Base-by-base conservation (phyloP, 2,113 vertebrate genomes). In the Phyllostomus hastatus region DNA sequence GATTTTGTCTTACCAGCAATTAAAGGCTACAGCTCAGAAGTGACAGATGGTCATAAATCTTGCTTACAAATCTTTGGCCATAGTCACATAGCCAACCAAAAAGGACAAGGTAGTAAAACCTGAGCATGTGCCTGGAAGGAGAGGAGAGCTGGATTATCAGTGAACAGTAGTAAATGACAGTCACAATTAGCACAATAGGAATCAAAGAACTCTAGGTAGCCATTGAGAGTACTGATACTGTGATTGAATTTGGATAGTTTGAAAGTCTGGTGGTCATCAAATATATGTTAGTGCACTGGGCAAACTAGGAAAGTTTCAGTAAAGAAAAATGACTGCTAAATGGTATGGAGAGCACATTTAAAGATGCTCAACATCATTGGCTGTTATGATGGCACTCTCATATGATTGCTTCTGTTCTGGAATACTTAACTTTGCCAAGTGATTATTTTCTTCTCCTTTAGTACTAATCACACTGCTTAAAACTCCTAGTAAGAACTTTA, bases 371-470 rank as follows among this genome's bases (percentile, higher is more conserved):
- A 2, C 24, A 72, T 83, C 16, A 90, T 92, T 96, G 35, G 17
- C 20, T 28, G 57, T 94, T n/a, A 64, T 61, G 0, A 48, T 75
- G 41, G 10, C 20, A 82, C 11, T 69, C 50, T 92, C 52, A 88
- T 22, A 78, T 5, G 54, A n/a, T 83, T 88, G 90, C 50, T 46
- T 88, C 59, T 93, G 22, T 95, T 88, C 43, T 96, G 7, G 78
- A 92, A 85, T 97, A 88, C 0, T 72, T 78, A 87, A 57, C 75
- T 95, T 88, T 94, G 38, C 14, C 35, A n/a, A 78, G 59, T 95
- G 15, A 59, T 92, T 91, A 24, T 73, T 92, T 97, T 43, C n/a
- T 91, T 88, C 1, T 91, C 38, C 24, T 24, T 91, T 89, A 70
- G 48, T 89, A 82, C 20, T 94, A 81, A 94, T 88, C 41, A 88